Conservation (phyloP, 2,797 vertebrate species). For the Thaleichthys pacificus region DNA sequence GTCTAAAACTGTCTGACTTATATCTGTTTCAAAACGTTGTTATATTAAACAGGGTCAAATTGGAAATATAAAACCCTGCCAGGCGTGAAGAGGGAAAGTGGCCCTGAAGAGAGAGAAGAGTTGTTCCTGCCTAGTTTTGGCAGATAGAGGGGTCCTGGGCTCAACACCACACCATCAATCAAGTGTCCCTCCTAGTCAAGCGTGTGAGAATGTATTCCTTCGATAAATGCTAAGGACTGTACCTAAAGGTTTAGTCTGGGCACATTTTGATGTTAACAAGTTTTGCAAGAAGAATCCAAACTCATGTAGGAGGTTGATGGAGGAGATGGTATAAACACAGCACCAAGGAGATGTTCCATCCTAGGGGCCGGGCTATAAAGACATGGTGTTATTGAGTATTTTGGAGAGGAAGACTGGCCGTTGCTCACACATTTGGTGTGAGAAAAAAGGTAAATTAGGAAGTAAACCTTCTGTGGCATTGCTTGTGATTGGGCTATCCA, state of each 20-base stretch:
- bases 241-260: conserved; percentile 18
- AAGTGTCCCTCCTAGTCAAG: conserved; percentile 18
- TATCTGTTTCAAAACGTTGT: conserved; percentile 65
- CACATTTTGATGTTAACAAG: no score
- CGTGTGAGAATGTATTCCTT: conserved; percentile 27
- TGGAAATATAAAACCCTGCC: conserved; percentile 56
- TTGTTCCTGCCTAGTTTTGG: conserved; percentile 15
- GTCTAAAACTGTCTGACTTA: conserved; percentile 53
- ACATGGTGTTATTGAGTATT: no score
- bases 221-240: conserved; percentile 18
- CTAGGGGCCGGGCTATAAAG: no score
- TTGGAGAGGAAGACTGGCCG: no score
- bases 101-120: conserved; percentile 5
- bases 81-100: conserved; percentile 50
- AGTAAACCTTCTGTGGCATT: no score
- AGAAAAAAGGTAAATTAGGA: no score
- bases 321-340: no score
- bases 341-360: no score
- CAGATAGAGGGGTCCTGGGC: conserved; percentile 12
- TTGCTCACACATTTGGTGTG: no score
- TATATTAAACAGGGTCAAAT: conserved; percentile 48
- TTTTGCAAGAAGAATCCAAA: no score
- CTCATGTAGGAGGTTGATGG: no score
- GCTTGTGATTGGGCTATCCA: no score
- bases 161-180: conserved; percentile 41